These are phyloP conservation scores for Enteromius afrohamiltoni DNA, from an alignment of 2,797 vertebrate species.

Conservation along the genomic window DNA sequence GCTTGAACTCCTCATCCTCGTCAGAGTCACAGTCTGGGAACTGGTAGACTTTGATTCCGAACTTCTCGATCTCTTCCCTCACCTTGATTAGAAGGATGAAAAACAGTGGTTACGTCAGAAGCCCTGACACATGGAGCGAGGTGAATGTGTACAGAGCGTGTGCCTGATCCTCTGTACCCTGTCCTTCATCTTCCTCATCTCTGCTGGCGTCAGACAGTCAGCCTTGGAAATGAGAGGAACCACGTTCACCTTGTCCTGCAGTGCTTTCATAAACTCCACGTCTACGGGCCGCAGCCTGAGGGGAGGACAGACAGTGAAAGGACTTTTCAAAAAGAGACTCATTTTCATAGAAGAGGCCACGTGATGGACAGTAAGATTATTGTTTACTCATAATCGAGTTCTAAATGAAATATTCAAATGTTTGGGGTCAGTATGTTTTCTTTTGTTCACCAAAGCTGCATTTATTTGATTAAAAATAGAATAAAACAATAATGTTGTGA, in stretches of 20 bases:
- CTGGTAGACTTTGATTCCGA: constrained; percentile 88
- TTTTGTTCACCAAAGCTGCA: background rate
- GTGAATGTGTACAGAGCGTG: background rate
- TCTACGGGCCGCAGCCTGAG: constrained; percentile 84
- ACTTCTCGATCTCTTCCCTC: constrained; percentile 87
- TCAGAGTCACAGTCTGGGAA: constrained; percentile 89
- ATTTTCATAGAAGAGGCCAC: background rate
- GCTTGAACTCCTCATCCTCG: constrained; percentile 87
- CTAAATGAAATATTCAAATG: background rate
- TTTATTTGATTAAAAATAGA: background rate
- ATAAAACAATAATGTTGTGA: background rate
- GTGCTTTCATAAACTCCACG: constrained; percentile 86
- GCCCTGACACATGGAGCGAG: constrained; percentile 10
- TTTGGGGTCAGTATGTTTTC: background rate
- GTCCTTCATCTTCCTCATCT: constrained; percentile 87
- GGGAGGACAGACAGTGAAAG: background rate
- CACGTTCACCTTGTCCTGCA: constrained; percentile 88
- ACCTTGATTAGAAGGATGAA: constrained; percentile 71
- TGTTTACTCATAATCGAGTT: background rate
- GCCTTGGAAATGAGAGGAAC: constrained; percentile 87
- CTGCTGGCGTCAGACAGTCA: constrained; percentile 82
- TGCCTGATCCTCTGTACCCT: constrained; percentile 72
- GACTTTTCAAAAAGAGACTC: background rate
- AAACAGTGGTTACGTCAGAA: constrained; percentile 1
- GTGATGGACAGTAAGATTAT: background rate